Conservation (phyloP, 2,888 invertebrate genomes). For the Agrotis clavis region DNA sequence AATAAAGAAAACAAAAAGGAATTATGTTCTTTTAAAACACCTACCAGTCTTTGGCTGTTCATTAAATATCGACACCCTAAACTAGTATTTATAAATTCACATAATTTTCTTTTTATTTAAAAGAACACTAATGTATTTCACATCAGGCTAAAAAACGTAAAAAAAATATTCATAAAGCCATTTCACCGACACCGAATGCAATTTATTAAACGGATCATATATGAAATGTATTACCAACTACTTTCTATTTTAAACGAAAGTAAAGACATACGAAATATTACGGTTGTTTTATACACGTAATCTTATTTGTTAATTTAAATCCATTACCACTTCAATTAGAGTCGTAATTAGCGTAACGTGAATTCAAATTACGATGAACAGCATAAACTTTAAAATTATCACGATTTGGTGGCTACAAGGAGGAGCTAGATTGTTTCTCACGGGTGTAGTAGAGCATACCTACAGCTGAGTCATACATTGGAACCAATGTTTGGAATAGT, state of each 20-base stretch:
- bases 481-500: conserved; percentile 37
- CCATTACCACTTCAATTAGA: conserved; percentile 53
- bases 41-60: too few relatives aligned
- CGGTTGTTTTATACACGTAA: conserved; percentile 11
- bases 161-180: conserved; percentile 45
- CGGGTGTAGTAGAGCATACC: conserved; percentile 55
- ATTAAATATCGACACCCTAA: background rate
- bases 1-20: too few relatives aligned
- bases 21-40: too few relatives aligned
- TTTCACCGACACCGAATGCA: conserved; percentile 51
- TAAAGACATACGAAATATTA: conserved; percentile 44
- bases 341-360: conserved; percentile 44
- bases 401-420: conserved; percentile 24
- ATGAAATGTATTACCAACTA: conserved; percentile 52
- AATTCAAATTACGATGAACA: conserved; percentile 59
- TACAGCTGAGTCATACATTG: conserved; percentile 48
- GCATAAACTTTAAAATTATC: conserved; percentile 39
- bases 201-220: conserved; percentile 47
- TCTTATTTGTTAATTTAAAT: conserved; percentile 36
- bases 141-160: conserved; percentile 10
- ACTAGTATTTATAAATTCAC: background rate
- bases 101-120: background rate
- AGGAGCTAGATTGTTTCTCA: conserved; percentile 46
- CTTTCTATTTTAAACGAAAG: conserved; percentile 69
- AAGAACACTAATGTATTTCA: background rate